These are phyloP conservation scores for Basileuterus tristriatus DNA, from an alignment of 2,797 vertebrate genomes.

Conservation along the genomic window DNA sequence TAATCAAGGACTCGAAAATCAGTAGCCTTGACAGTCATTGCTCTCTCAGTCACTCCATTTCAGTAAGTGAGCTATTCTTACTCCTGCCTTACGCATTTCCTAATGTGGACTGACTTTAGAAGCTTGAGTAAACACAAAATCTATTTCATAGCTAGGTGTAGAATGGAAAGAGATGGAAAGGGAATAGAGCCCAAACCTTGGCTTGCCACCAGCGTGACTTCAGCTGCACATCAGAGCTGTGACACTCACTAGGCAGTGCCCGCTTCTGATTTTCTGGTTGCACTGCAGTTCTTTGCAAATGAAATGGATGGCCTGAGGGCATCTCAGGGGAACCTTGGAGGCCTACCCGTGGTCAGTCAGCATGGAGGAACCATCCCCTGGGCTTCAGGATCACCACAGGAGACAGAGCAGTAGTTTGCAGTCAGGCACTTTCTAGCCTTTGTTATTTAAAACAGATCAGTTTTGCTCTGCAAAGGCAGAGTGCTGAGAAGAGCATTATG, in stretches of 20 bases:
- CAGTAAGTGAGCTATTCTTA: background rate
- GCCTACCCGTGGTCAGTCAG: background rate
- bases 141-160: background rate
- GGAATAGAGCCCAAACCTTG: background rate
- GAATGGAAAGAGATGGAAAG: background rate
- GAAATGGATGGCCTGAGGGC: background rate
- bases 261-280: background rate
- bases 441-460: background rate
- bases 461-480: background rate
- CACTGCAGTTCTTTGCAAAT: background rate
- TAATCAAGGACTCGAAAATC: background rate
- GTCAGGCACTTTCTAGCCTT: background rate
- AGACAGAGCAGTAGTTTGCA: background rate
- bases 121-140: background rate
- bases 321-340: background rate
- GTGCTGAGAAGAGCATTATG: background rate
- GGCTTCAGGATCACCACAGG: background rate
- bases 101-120: background rate
- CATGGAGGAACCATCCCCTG: background rate
- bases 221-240: background rate
- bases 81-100: background rate
- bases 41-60: background rate
- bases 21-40: background rate
- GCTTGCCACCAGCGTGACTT: background rate
- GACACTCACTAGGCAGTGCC: background rate